A percentile compares a stretch with the other conserved stretches of the same genome.
phyloP scores from a whole-genome alignment of 2,888 invertebrate genomes.

The Hypolimnas misippus region DNA sequence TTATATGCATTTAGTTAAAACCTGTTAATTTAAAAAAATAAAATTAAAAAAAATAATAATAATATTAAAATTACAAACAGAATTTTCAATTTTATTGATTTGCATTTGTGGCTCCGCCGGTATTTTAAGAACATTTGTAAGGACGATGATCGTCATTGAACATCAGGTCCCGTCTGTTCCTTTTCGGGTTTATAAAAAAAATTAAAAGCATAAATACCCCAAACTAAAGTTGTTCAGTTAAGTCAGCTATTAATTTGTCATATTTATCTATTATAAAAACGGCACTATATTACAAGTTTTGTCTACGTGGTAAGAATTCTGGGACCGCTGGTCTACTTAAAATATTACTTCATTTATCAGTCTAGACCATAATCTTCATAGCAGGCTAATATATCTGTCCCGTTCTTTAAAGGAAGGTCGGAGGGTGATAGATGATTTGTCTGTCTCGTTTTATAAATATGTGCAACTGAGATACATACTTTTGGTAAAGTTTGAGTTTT shows the following conservation, averaged over 20 bases:
- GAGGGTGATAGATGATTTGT: background rate
- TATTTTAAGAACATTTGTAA: too few species aligned
- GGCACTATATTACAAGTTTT: background rate
- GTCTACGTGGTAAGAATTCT: constrained; percentile 3
- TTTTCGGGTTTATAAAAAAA: too few species aligned
- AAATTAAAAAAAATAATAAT: too few species aligned
- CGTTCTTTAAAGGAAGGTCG: background rate
- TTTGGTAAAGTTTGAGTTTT: background rate
- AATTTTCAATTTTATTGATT: too few species aligned
- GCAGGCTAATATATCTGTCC: constrained; percentile 5
- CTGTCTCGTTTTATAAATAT: background rate
- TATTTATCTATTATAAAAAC: background rate
- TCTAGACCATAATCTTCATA: constrained; percentile 21
- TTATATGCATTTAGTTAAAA: too few species aligned
- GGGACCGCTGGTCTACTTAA: constrained; percentile 8
- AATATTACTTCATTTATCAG: constrained; percentile 24
- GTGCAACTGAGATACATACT: background rate
- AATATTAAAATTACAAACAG: too few species aligned
- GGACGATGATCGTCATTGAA: too few species aligned
- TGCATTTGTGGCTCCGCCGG: too few species aligned
- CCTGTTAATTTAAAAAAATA: too few species aligned
- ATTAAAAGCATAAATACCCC: too few species aligned
- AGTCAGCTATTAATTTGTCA: background rate
- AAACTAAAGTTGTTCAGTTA: background rate
- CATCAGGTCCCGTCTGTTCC: too few species aligned